Evolutionary conservation across 1,140 invertebrate species (phyloP).

Genomic region (Anastrepha ludens): DNA sequence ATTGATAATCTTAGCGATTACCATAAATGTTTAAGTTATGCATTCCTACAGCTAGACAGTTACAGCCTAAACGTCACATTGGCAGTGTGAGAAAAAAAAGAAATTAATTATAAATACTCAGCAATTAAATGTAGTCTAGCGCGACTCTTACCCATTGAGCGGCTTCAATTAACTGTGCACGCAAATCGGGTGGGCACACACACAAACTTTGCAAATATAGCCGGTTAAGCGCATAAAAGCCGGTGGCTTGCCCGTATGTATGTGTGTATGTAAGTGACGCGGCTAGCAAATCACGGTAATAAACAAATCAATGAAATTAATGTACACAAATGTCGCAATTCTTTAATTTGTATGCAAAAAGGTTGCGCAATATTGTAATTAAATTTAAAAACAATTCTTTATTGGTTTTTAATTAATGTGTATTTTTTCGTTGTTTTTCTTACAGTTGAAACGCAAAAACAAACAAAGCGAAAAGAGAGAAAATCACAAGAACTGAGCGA

Average conservation of each 20-base stretch:
- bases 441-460: neutral
- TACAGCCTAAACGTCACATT: neutral
- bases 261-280: neutral
- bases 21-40: neutral
- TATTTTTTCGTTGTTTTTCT: neutral
- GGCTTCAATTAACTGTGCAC: neutral
- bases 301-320: constrained; percentile 29
- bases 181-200: neutral
- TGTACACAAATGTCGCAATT: neutral
- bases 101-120: constrained; percentile 9
- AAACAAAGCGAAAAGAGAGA: neutral
- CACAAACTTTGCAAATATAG: neutral
- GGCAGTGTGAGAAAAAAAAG: neutral
- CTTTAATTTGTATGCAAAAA: constrained; percentile 3
- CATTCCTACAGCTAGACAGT: neutral
- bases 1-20: neutral
- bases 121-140: constrained; percentile 5
- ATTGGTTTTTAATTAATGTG: neutral
- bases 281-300: neutral
- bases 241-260: neutral
- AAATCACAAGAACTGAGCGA: neutral
- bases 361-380: neutral
- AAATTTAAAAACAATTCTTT: neutral
- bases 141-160: neutral
- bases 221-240: neutral